phyloP scores from a whole-genome alignment of 1,140 invertebrate species.

The Drepana arcuata region DNA sequence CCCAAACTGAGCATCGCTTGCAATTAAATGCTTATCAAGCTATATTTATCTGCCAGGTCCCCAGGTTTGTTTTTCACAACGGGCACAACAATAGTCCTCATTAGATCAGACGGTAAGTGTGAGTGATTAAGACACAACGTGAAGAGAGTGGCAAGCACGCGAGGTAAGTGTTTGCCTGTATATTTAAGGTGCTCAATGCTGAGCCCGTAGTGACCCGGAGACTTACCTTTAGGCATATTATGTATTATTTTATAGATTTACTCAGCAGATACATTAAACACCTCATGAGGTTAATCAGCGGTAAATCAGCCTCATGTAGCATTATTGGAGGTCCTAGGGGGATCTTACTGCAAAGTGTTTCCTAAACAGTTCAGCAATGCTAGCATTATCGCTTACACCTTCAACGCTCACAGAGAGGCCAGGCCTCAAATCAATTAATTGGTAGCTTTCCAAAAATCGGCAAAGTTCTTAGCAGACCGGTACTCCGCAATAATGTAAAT shows the following conservation, averaged over 20 bases:
- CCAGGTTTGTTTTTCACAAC: conserved; percentile 7
- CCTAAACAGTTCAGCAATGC: conserved; percentile 4
- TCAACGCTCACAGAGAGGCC: conserved; percentile 11
- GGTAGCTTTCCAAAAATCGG: too few relatives aligned
- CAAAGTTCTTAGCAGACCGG: too few relatives aligned
- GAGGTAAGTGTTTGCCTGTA: conserved; percentile 9
- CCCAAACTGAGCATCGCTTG: conserved; percentile 16
- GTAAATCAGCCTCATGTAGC: neutral
- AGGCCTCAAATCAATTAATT: too few relatives aligned
- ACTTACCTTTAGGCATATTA: neutral
- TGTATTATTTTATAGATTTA: neutral
- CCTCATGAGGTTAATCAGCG: neutral
- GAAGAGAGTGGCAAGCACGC: conserved; percentile 7
- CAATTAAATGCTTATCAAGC: conserved; percentile 1
- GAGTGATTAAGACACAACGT: conserved; percentile 8
- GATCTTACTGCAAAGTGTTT: neutral
- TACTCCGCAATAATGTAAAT: too few relatives aligned
- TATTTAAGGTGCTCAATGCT: conserved; percentile 12
- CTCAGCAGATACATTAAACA: neutral
- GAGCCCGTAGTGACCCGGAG: conserved; percentile 9
- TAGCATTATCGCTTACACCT: conserved; percentile 1
- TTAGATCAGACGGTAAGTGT: conserved; percentile 7
- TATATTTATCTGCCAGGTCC: too few relatives aligned
- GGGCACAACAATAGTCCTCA: conserved; percentile 8
- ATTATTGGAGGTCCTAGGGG: neutral